Percentiles rank a stretch among this genome's conserved stretches.
Evolutionary conservation across 1,140 invertebrate species (phyloP).

Genomic region (Cheumatopsyche charites): DNA sequence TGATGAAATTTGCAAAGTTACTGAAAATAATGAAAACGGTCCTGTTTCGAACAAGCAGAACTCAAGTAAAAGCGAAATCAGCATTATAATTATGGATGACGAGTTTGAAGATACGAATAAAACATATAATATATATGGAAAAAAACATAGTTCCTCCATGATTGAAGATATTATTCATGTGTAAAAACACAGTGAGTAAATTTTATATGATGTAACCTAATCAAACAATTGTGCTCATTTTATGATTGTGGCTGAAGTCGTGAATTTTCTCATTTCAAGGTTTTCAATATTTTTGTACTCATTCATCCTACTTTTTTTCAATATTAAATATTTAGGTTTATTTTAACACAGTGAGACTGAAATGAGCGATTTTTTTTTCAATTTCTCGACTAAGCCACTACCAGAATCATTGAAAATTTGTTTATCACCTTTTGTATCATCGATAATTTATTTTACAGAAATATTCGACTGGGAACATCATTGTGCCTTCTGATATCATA

Average conservation of each 20-base stretch:
- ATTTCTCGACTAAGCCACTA: too few relatives aligned
- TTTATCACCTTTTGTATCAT: background rate
- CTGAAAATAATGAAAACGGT: constrained; percentile 14
- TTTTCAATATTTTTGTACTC: constrained; percentile 8
- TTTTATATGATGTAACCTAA: background rate
- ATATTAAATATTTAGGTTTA: too few relatives aligned
- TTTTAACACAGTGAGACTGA: too few relatives aligned
- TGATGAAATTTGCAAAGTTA: constrained; percentile 2
- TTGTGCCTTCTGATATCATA: background rate
- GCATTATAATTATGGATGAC: constrained; percentile 41
- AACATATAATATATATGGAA: background rate
- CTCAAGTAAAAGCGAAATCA: constrained; percentile 35
- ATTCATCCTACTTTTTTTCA: too few relatives aligned
- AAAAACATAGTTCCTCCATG: background rate
- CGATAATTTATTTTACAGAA: background rate
- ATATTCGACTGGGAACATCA: background rate
- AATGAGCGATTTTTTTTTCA: too few relatives aligned
- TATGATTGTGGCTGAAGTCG: too few relatives aligned
- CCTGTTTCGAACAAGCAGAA: background rate
- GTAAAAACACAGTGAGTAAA: constrained; percentile 17
- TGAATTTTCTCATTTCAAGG: too few relatives aligned
- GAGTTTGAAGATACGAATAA: background rate
- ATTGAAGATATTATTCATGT: constrained; percentile 39
- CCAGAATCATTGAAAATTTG: too few relatives aligned
- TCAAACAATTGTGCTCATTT: background rate